Base-by-base conservation (phyloP, 2,113 vertebrate species). In the Pontoporia blainvillei region DNA sequence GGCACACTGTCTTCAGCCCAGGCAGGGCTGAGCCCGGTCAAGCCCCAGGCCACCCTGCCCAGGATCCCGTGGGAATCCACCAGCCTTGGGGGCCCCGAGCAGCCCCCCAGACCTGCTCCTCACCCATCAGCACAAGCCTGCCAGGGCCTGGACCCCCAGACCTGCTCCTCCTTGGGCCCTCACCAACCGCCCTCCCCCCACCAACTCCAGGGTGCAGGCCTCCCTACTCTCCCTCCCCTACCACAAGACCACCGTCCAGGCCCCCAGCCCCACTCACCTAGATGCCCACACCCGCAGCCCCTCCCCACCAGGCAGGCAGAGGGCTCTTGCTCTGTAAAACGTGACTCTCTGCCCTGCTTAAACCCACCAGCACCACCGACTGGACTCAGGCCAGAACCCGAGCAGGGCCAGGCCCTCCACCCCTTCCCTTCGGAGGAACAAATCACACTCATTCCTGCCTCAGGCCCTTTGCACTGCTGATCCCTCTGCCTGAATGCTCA, bases 211-310 rank as follows among this genome's bases (percentile, higher is more conserved):
- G 36, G 31, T 46, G 13, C 23, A 31, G 54, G 20, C n/a, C 49
- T 79, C 64, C 23, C 64, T 72, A n/a, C 15, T 6, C 54, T 12
- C 27, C 44, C 25, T 57, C 61, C 0, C 11, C 62, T 10, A 3
- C 18, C 6, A 6, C 0, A 34, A 21, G 41, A 44, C 17, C 29
- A 62, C 46, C 1, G 0, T 13, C 78, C 41, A 85, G 41, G 36
- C 27, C 9, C 23, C 73, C 31, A 1, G 54, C 2, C 17, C 41
- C 8, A 11, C 21, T 20, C 6, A 5, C 39, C 66, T 21, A 52
- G 31, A 71, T 7, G 4, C 61, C 49, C 0, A 9, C 17, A 4
- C 21, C 8, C 0, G 0, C 31, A 14, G 66, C 18, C 18, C n/a
- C 27, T 67, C 29, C 29, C 44, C 25, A 46, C 25, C 46, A 14